Evolutionary conservation across 2,797 vertebrate species (phyloP).

Genomic region (Coregonus sp.): DNA sequence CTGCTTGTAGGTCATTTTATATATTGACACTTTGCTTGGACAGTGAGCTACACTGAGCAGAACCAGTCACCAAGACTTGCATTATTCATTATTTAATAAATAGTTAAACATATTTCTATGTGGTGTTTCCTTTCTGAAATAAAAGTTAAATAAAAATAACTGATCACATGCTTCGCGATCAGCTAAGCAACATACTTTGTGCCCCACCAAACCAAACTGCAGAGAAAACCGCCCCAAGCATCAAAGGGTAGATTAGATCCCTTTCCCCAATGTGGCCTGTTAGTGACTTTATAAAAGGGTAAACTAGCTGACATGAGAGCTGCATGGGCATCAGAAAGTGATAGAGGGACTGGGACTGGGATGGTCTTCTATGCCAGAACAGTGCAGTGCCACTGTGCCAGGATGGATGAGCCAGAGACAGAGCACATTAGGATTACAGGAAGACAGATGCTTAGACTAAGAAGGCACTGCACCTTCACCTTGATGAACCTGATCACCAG

Average conservation of each 20-base stretch:
- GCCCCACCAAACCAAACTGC: background rate
- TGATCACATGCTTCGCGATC: too few relatives aligned
- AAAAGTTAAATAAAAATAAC: too few relatives aligned
- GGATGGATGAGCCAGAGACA: background rate
- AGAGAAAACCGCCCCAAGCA: slow-evolving; percentile 47
- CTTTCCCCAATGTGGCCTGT: slow-evolving; percentile 17
- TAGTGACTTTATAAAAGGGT: slow-evolving; percentile 6
- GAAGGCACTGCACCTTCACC: background rate
- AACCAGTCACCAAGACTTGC: too few relatives aligned
- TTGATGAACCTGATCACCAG: too few relatives aligned
- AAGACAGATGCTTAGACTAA: background rate
- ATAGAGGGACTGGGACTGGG: slow-evolving; percentile 26
- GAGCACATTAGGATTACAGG: background rate
- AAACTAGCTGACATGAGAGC: slow-evolving; percentile 22
- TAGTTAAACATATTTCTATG: too few relatives aligned
- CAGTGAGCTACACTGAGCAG: too few relatives aligned
- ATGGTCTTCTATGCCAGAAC: slow-evolving; percentile 14
- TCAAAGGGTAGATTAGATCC: slow-evolving; percentile 20
- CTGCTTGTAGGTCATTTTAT: too few relatives aligned
- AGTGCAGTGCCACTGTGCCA: background rate
- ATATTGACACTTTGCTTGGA: too few relatives aligned
- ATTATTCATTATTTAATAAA: too few relatives aligned
- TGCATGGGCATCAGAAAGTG: slow-evolving; percentile 43
- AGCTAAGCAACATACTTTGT: too few relatives aligned
- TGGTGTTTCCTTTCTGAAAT: too few relatives aligned